A percentile compares a stretch with the other conserved stretches of the same genome.
These are phyloP conservation scores for Melanocharis versteri DNA, from an alignment of 2,113 vertebrate species.

Conservation along the genomic window DNA sequence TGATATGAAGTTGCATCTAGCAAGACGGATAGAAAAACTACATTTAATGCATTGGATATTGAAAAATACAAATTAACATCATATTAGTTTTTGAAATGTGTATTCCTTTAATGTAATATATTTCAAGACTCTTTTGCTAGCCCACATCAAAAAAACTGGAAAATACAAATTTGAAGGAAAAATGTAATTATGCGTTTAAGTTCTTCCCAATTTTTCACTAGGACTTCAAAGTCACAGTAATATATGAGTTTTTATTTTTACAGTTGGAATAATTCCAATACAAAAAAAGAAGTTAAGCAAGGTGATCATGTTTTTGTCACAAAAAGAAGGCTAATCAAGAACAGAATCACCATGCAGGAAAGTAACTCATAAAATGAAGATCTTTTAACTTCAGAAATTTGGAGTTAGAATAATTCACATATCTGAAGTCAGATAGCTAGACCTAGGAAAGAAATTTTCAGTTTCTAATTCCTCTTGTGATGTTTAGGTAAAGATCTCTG, in stretches of 20 bases:
- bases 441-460: background rate
- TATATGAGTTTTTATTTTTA: background rate
- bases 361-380: background rate
- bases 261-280: background rate
- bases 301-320: background rate
- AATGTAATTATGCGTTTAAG: background rate
- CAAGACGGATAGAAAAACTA: background rate
- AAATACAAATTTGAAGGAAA: background rate
- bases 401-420: background rate
- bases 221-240: background rate
- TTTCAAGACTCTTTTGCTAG: background rate
- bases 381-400: background rate
- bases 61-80: background rate
- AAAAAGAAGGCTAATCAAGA: background rate
- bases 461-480: background rate
- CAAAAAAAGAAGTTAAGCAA: background rate
- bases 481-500: background rate
- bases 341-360: rapidly evolving
- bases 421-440: background rate
- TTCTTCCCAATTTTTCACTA: background rate
- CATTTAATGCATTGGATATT: rapidly evolving
- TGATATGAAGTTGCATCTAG: background rate
- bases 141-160: background rate
- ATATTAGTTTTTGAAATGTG: background rate
- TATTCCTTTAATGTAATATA: background rate